A percentile compares a stretch with the other conserved stretches of the same genome.
These are phyloP conservation scores for Gymnodraco acuticeps DNA, from an alignment of 2,797 vertebrate species.

Conservation along the genomic window DNA sequence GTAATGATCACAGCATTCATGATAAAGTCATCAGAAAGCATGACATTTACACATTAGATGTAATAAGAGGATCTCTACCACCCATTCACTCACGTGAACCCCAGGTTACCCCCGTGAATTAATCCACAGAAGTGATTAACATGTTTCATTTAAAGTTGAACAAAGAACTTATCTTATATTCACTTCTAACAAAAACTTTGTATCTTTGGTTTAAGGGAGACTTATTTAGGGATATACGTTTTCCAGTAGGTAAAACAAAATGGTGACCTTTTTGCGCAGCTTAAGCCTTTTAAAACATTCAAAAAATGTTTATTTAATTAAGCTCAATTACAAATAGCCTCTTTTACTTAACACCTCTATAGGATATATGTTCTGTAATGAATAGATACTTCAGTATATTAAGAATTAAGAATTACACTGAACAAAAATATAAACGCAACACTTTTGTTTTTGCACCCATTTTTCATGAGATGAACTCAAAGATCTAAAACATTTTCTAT, in stretches of 20 bases:
- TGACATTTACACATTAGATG: constrained; percentile 73
- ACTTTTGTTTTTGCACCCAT: too few species aligned
- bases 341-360: not conserved
- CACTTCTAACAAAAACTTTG: constrained; percentile 45
- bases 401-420: too few species aligned
- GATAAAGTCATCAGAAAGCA: constrained; percentile 79
- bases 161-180: constrained; percentile 27
- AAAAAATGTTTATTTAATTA: not conserved
- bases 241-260: constrained; percentile 7
- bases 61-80: constrained; percentile 47
- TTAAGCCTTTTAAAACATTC: constrained; percentile 4
- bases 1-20: constrained; percentile 87
- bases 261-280: not conserved
- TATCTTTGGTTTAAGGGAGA: not conserved
- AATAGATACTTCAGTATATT: not conserved
- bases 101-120: constrained; percentile 34
- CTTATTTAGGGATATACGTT: constrained; percentile 6
- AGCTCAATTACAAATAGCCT: not conserved
- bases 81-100: constrained; percentile 58
- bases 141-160: constrained; percentile 35
- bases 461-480: too few species aligned
- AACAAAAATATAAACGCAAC: too few species aligned
- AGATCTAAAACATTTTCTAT: too few species aligned
- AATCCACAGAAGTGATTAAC: constrained; percentile 50
- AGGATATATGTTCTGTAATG: not conserved